Percentiles rank a stretch among this genome's conserved stretches.
Evolutionary conservation across 1,140 invertebrate genomes (phyloP).

Genomic region (Saccostrea echinata): DNA sequence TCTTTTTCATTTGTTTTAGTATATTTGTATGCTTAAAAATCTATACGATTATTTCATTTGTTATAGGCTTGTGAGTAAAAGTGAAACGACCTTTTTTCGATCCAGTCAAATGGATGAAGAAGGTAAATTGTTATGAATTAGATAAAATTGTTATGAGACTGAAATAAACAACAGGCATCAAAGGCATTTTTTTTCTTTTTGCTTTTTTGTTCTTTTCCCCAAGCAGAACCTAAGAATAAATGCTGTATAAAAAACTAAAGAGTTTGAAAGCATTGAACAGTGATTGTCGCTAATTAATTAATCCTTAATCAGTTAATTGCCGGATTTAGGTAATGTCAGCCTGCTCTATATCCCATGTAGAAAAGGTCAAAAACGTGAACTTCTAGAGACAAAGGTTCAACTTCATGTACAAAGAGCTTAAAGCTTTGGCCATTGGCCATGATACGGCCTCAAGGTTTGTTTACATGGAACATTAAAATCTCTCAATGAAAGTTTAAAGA

Average conservation of each 20-base stretch:
- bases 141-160: neutral
- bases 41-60: too few species aligned
- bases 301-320: too few species aligned
- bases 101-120: neutral
- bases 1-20: neutral
- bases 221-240: neutral
- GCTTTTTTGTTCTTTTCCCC: neutral
- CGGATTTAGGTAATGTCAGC: too few species aligned
- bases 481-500: too few species aligned
- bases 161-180: slow-evolving; percentile 11
- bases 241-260: neutral
- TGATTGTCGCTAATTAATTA: too few species aligned
- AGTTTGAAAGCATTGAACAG: neutral
- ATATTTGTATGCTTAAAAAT: neutral
- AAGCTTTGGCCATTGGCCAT: too few species aligned
- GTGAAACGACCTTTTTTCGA: neutral
- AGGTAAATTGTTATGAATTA: neutral
- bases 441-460: too few species aligned
- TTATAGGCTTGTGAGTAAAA: neutral
- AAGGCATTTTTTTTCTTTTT: neutral
- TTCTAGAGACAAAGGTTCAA: too few species aligned
- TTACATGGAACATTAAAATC: too few species aligned
- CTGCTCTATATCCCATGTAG: too few species aligned
- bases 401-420: too few species aligned
- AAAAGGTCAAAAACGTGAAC: too few species aligned